phyloP scores from a whole-genome alignment of 2,797 vertebrate species.

The Leptoclinus maculatus region DNA sequence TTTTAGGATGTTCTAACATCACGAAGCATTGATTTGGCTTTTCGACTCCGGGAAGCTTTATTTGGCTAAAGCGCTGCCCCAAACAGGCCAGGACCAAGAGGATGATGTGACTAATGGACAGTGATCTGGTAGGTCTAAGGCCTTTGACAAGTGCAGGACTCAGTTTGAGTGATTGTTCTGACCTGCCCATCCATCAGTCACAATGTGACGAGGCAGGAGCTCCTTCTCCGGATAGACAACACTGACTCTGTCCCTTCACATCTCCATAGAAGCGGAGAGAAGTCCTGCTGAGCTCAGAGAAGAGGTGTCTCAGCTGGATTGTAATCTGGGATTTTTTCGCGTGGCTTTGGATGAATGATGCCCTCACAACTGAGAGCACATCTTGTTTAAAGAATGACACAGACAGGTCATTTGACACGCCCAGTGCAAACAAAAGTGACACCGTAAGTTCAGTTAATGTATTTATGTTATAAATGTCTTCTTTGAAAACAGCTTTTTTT shows the following conservation, averaged over 20 bases:
- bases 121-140: constrained; percentile 58
- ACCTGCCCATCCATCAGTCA: constrained; percentile 66
- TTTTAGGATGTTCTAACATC: not conserved
- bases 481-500: constrained; percentile 60
- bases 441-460: constrained; percentile 63
- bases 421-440: constrained; percentile 72
- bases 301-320: constrained; percentile 46
- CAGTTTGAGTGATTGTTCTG: constrained; percentile 63
- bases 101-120: constrained; percentile 66
- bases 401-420: constrained; percentile 70
- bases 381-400: constrained; percentile 56
- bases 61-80: constrained; percentile 18
- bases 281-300: constrained; percentile 23
- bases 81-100: constrained; percentile 34
- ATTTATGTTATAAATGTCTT: constrained; percentile 69
- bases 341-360: constrained; percentile 60
- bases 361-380: constrained; percentile 46
- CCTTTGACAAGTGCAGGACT: constrained; percentile 54
- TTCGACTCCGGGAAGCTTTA: not conserved
- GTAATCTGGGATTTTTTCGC: constrained; percentile 50
- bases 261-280: constrained; percentile 37
- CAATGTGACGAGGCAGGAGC: constrained; percentile 47
- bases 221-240: constrained; percentile 41
- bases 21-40: not conserved
- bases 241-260: constrained; percentile 44